phyloP scores from a whole-genome alignment of 1,140 invertebrate species.

The Alviniconcha marisindica region DNA sequence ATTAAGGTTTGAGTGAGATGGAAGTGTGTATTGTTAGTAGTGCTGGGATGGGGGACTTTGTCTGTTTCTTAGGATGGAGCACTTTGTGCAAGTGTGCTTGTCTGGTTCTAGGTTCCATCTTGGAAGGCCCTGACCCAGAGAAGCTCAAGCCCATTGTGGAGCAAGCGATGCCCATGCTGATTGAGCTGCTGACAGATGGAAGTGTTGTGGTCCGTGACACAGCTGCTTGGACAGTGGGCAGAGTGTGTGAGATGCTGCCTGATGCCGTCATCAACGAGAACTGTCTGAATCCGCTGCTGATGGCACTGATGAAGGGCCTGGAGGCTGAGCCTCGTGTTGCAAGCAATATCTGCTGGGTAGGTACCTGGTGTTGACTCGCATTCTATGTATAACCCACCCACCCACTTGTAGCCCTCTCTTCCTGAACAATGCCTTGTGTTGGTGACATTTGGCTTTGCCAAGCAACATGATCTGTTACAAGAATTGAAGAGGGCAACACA shows the following conservation, averaged over 20 bases:
- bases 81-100: too few relatives aligned
- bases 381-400: neutral
- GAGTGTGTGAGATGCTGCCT: constrained; percentile 98
- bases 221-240: constrained; percentile 97
- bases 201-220: constrained; percentile 96
- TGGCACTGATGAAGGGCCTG: constrained; percentile 92
- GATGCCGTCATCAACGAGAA: constrained; percentile 95
- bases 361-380: constrained; percentile 35
- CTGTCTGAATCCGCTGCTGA: constrained; percentile 85
- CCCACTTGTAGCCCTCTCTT: too few relatives aligned
- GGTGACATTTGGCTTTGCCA: too few relatives aligned
- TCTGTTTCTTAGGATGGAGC: too few relatives aligned
- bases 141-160: constrained; percentile 96
- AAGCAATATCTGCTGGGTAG: constrained; percentile 97
- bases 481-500: too few relatives aligned
- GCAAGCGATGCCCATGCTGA: constrained; percentile 96
- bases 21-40: neutral
- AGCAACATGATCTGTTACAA: too few relatives aligned
- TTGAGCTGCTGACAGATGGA: constrained; percentile 92
- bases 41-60: too few relatives aligned
- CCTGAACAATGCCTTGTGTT: too few relatives aligned
- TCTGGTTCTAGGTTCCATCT: constrained; percentile 84
- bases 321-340: constrained; percentile 95
- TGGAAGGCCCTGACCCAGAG: constrained; percentile 92
- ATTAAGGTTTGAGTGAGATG: too few relatives aligned